Conservation (phyloP, 2,888 invertebrate genomes). For the Troilus luridus region DNA sequence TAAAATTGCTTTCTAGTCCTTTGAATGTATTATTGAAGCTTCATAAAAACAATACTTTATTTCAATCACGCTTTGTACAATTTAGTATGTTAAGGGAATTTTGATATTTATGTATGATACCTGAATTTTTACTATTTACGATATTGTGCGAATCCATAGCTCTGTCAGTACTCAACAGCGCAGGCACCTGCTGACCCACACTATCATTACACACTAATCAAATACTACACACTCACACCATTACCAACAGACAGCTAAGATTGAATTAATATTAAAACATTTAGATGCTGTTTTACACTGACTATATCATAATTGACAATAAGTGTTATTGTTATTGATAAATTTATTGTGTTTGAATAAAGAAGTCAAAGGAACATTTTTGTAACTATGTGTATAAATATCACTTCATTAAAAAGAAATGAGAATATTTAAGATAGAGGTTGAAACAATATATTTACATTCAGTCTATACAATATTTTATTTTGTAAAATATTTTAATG, state of each 20-base stretch:
- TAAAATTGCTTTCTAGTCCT: background rate
- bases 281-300: background rate
- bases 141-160: constrained; percentile 14
- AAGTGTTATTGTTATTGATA: background rate
- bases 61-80: constrained; percentile 28
- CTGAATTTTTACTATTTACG: constrained; percentile 45
- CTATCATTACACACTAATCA: background rate
- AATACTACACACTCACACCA: background rate
- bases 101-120: constrained; percentile 18
- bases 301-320: background rate
- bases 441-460: too few species aligned
- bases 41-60: constrained; percentile 9
- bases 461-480: too few species aligned
- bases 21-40: constrained; percentile 20
- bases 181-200: constrained; percentile 37
- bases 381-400: too few species aligned
- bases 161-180: background rate
- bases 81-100: constrained; percentile 33
- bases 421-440: too few species aligned
- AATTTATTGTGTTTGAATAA: too few species aligned
- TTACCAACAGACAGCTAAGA: background rate
- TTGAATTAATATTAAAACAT: background rate
- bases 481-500: too few species aligned
- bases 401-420: too few species aligned
- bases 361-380: too few species aligned